phyloP scores from a whole-genome alignment of 2,888 invertebrate genomes.

The Cephus pygmeus region DNA sequence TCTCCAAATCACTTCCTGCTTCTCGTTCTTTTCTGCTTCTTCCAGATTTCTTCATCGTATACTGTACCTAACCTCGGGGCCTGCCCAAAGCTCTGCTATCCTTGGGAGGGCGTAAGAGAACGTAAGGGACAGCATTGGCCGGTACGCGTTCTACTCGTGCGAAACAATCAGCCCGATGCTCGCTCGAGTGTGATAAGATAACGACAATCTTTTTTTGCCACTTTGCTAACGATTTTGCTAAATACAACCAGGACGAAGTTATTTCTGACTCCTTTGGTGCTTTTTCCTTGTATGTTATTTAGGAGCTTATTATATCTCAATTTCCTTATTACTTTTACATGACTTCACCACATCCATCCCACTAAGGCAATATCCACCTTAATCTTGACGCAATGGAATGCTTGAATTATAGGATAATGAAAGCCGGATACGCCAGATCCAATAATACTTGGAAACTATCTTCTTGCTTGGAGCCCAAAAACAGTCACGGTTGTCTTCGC shows the following conservation, averaged over 20 bases:
- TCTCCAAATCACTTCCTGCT: conserved; percentile 60
- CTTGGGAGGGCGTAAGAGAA: conserved; percentile 34
- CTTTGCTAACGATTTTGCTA: conserved; percentile 42
- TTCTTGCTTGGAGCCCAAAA: conserved; percentile 16
- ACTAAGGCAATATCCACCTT: not conserved
- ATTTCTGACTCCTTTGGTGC: conserved; percentile 18
- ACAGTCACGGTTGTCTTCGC: conserved; percentile 9
- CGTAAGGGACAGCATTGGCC: conserved; percentile 45
- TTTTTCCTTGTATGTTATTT: not conserved
- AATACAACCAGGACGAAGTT: conserved; percentile 39
- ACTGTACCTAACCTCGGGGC: not conserved
- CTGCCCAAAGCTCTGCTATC: conserved; percentile 39
- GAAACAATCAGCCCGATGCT: conserved; percentile 51
- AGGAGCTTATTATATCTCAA: conserved; percentile 14
- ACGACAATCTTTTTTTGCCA: conserved; percentile 48
- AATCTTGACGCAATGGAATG: conserved; percentile 1
- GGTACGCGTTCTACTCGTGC: conserved; percentile 35
- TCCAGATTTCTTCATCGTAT: conserved; percentile 13
- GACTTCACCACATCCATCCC: not conserved
- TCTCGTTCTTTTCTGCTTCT: conserved; percentile 22
- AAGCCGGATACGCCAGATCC: not conserved
- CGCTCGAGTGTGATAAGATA: conserved; percentile 15
- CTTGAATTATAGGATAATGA: not conserved
- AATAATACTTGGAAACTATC: conserved; percentile 19
- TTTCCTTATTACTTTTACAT: conserved; percentile 40